Evolutionary conservation across 2,113 vertebrate genomes (phyloP), one percentile per base, ranked within the genome.

Genomic region (Melanerpes formicivorus): DNA sequence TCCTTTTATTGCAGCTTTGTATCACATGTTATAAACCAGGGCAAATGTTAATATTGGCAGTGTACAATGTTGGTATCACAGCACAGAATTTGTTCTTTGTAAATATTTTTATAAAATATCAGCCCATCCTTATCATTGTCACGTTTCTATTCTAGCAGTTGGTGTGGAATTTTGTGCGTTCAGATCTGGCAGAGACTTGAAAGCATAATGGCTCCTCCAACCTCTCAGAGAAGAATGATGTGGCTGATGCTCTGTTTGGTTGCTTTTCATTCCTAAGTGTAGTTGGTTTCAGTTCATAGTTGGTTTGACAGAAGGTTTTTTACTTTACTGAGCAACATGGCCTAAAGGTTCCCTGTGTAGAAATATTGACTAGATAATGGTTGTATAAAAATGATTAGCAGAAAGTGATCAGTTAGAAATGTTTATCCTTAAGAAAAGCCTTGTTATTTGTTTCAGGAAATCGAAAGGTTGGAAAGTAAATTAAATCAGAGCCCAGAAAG

Each of bases 391-490:
- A 42, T n/a, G 7, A 40, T 50, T 84, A 27, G 56, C 26, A 74
- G 48, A 26, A 82, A 71, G 19, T 21, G 26, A 80, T 76, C 32
- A 58, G 70, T 52, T 5, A 70, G 32, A 93, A 93, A 76, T 82
- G 62, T 59, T 91, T 74, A 50, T 88, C 59, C 77, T 46, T 85
- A 80, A 40, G 55, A 90, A 97, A 95, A 94, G 11, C 19, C 13
- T 26, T 93, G 32, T 89, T 54, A 13, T 90, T 91, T 78, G 56
- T 98, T 97, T 75, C 97, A 99, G 99, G 99, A 99, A 96, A 98
- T 99, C 1, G 99, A 99, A 98, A 98, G 96, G 96, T 94, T 99
- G 96, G 99, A 99, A 95, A 97, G 93, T 37, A 98, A 98, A 96
- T 96, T 99, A 94, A 98, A 98, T 93, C 99, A 99, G 97, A 96